Conservation (phyloP, 1,140 invertebrate species). For the Leguminivora glycinivorella region DNA sequence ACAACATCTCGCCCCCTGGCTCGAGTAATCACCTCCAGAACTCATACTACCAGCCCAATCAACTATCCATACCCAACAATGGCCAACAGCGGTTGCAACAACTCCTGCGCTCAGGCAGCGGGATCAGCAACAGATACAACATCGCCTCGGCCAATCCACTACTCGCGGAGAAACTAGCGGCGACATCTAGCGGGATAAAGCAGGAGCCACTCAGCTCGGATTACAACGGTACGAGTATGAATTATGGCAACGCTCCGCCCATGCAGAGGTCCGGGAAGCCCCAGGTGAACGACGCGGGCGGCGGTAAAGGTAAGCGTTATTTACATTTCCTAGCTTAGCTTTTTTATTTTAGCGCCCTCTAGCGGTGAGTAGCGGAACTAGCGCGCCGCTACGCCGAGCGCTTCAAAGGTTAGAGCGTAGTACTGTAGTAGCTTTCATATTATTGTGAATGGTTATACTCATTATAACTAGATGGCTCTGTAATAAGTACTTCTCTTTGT, state of each 20-base stretch:
- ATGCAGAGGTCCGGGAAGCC: conserved; percentile 76
- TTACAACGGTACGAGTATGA: conserved; percentile 74
- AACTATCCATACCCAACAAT: conserved; percentile 60
- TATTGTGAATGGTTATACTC: too few species aligned
- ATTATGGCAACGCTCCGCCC: conserved; percentile 72
- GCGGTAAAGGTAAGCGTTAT: conserved; percentile 76
- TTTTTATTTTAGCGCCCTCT: conserved; percentile 45
- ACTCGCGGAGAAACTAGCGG: conserved; percentile 82
- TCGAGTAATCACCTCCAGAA: conserved; percentile 66
- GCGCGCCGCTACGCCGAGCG: not conserved
- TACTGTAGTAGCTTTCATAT: not conserved
- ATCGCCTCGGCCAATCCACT: conserved; percentile 91
- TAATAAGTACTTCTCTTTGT: not conserved
- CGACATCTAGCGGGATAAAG: conserved; percentile 80
- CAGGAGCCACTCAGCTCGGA: conserved; percentile 76
- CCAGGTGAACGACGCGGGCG: conserved; percentile 73
- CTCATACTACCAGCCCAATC: conserved; percentile 62
- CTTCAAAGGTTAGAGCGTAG: not conserved
- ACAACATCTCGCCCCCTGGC: conserved; percentile 71
- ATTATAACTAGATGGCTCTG: conserved; percentile 47
- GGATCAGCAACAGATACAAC: conserved; percentile 83
- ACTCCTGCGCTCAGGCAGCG: conserved; percentile 66
- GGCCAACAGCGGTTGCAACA: conserved; percentile 73
- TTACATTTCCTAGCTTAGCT: conserved; percentile 42
- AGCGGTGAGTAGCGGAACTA: conserved; percentile 42